Percentiles rank a stretch among this genome's conserved stretches.
phyloP scores from a whole-genome alignment of 2,797 vertebrate species.

The Heteromormyrus szaboi region DNA sequence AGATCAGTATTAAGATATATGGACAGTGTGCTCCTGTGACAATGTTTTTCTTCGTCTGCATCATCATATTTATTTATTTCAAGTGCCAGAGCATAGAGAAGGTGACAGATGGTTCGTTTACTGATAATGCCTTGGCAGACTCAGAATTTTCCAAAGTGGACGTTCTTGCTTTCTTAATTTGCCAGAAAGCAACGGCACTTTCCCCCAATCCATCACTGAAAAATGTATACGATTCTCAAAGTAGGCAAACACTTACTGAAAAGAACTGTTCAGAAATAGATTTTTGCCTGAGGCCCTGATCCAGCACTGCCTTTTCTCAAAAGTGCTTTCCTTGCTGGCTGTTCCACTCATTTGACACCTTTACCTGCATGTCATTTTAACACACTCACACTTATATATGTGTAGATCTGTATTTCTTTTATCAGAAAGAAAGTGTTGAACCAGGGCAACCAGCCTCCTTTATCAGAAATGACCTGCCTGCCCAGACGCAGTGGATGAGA shows the following conservation, averaged over 20 bases:
- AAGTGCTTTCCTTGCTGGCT: conserved; percentile 6
- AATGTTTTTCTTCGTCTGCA: conserved; percentile 36
- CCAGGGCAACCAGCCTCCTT: not conserved
- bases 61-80: conserved; percentile 26
- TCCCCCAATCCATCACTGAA: conserved; percentile 36
- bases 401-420: not conserved
- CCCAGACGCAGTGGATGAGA: not conserved
- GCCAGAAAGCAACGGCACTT: conserved; percentile 37
- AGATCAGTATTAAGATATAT: conserved; percentile 28
- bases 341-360: not conserved
- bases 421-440: not conserved
- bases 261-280: conserved; percentile 10
- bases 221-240: conserved; percentile 39
- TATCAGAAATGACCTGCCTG: not conserved
- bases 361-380: not conserved
- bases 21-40: conserved; percentile 41
- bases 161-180: conserved; percentile 39
- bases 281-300: conserved; percentile 21
- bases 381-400: not conserved
- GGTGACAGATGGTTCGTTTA: conserved; percentile 55
- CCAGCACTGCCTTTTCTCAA: conserved; percentile 8
- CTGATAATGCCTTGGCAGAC: conserved; percentile 54
- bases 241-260: conserved; percentile 3
- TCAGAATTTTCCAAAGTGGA: conserved; percentile 38
- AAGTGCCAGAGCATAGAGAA: conserved; percentile 31